Percentiles rank a stretch among this genome's conserved stretches.
Evolutionary conservation across 2,888 invertebrate species (phyloP).

Genomic region (Catocala fraxini): DNA sequence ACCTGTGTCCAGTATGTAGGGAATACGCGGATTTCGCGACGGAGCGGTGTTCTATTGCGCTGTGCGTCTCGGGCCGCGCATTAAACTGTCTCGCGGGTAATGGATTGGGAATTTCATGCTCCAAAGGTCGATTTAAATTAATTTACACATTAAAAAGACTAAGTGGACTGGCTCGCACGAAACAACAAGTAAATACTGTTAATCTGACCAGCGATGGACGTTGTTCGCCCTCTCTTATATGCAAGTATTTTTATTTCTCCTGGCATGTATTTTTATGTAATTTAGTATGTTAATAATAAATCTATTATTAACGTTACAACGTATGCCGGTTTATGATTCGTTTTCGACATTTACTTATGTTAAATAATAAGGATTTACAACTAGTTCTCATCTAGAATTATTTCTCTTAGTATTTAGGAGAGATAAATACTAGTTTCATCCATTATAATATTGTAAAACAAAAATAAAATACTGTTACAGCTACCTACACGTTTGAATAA

Average conservation of each 20-base stretch:
- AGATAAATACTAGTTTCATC: too few relatives aligned
- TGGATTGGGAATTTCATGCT: slow-evolving; percentile 82
- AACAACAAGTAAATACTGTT: slow-evolving; percentile 76
- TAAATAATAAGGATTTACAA: too few relatives aligned
- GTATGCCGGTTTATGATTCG: too few relatives aligned
- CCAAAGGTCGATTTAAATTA: slow-evolving; percentile 82
- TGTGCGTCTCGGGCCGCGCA: slow-evolving; percentile 62
- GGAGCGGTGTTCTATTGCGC: slow-evolving; percentile 64
- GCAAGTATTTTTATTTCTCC: slow-evolving; percentile 27
- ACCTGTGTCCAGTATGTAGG: slow-evolving; percentile 67
- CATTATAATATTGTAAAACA: too few relatives aligned
- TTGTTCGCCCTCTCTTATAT: slow-evolving; percentile 37
- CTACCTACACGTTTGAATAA: too few relatives aligned
- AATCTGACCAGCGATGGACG: slow-evolving; percentile 69
- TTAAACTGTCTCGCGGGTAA: slow-evolving; percentile 79
- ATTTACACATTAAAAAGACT: slow-evolving; percentile 80
- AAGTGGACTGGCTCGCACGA: slow-evolving; percentile 64
- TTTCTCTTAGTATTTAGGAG: too few relatives aligned
- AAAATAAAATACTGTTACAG: too few relatives aligned
- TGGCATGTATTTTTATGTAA: neutral
- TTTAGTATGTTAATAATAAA: too few relatives aligned
- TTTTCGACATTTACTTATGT: too few relatives aligned
- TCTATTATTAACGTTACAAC: too few relatives aligned
- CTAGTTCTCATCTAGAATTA: too few relatives aligned
- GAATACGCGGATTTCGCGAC: slow-evolving; percentile 65